Evolutionary conservation across 2,888 invertebrate genomes (phyloP), one percentile per base, ranked within the genome.

Genomic region (Parnassius apollo): DNA sequence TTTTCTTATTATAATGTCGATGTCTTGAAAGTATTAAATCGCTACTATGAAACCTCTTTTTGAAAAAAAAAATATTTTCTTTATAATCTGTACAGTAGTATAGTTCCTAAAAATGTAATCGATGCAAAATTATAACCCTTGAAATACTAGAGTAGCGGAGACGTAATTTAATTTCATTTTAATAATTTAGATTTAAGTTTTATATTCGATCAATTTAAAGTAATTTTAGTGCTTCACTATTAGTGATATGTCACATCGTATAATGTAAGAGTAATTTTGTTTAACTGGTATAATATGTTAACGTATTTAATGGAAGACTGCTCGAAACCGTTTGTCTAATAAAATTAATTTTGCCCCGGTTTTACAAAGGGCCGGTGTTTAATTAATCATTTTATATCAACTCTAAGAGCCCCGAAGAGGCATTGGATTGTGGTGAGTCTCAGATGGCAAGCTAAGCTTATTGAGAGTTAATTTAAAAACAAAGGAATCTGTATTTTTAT

Each of bases 401-500:
- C 63, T 61, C 65, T 65, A 69, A 69, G 74, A 84, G 88, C 85
- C 88, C 83, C 68, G 71, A 71, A 85, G 90, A 90, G 91, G 90
- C 89, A 85, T 75, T 80, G 79, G 80, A 72, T 67, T 64, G 69
- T 75, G 75, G 77, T 77, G 87, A 88, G 88, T 87, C 88, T 88
- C 91, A 85, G 80, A 81, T 75, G 87, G 85, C 88, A 86, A 86
- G 86, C 86, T 86, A 86, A 83, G 82, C 83, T 85, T 85, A 80
- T 85, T 80, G 83, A 88, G 82, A 83, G 83, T 88, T 85, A 78
- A 74, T 75, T 86, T 86, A 60, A 57, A 82, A 85, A 83, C 81
- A 83, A 88, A 88, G 82, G 83, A 83, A 87, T 83, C 87, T 86
- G 90, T 91, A 91, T 91, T 91, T 88, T 91, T 91, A 81, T 91